phyloP scores from a whole-genome alignment of 2,113 vertebrate species.

The Benthochromis sp. region DNA sequence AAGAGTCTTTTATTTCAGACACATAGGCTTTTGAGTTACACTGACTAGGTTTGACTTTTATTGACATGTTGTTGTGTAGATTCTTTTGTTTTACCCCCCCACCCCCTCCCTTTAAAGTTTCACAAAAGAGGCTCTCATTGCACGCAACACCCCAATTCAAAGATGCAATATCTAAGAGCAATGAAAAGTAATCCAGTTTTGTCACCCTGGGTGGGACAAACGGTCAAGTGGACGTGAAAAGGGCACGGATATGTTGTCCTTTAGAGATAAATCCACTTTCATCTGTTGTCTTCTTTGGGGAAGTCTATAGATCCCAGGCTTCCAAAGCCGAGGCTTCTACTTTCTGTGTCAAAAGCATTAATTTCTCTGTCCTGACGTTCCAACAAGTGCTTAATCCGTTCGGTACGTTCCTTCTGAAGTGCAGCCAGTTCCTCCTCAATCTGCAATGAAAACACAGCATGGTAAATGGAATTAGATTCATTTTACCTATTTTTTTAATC shows the following conservation, averaged over 20 bases:
- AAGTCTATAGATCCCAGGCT: constrained; percentile 95
- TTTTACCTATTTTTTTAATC: not conserved
- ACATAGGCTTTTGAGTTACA: constrained; percentile 69
- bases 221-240: constrained; percentile 78
- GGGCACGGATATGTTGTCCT: constrained; percentile 77
- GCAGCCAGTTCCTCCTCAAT: constrained; percentile 96
- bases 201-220: constrained; percentile 64
- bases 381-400: constrained; percentile 90
- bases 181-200: constrained; percentile 73
- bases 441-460: constrained; percentile 53
- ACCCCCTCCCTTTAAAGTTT: constrained; percentile 60
- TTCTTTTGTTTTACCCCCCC: constrained; percentile 37
- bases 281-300: constrained; percentile 95
- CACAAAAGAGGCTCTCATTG: constrained; percentile 77
- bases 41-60: constrained; percentile 64
- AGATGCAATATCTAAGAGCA: constrained; percentile 78
- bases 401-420: constrained; percentile 96
- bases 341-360: constrained; percentile 91
- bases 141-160: constrained; percentile 75
- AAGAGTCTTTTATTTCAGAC: constrained; percentile 78
- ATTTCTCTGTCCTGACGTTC: constrained; percentile 95
- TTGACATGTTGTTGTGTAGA: constrained; percentile 41
- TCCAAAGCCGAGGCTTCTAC: constrained; percentile 89
- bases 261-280: constrained; percentile 54
- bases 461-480: not conserved